These are phyloP conservation scores for Leucoma salicis DNA, from an alignment of 2,888 invertebrate genomes.

Conservation along the genomic window DNA sequence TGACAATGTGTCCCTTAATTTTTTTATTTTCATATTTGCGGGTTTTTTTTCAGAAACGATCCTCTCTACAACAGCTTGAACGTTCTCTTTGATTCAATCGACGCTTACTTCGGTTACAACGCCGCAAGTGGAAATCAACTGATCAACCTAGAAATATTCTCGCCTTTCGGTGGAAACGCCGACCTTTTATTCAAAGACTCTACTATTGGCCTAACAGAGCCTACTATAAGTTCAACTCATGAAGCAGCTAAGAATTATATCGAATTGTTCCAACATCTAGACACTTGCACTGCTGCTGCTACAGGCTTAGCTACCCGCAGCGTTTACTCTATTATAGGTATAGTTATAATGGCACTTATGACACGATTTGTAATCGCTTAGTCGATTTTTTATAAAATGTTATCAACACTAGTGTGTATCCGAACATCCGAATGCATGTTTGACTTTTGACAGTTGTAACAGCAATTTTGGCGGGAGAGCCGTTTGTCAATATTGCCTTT, in stretches of 20 bases:
- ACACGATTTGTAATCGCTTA: slow-evolving; percentile 46
- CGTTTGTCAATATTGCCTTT: not conserved
- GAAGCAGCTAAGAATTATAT: slow-evolving; percentile 80
- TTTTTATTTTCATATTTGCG: too few species aligned
- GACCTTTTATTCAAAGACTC: slow-evolving; percentile 85
- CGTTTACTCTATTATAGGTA: slow-evolving; percentile 48
- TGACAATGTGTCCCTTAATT: too few species aligned
- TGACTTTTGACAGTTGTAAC: slow-evolving; percentile 17
- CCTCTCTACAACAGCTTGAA: slow-evolving; percentile 53
- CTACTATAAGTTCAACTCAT: slow-evolving; percentile 48
- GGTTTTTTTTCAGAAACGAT: slow-evolving; percentile 52
- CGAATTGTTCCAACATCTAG: slow-evolving; percentile 74
- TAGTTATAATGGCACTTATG: slow-evolving; percentile 45
- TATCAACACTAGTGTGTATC: slow-evolving; percentile 9
- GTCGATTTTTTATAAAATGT: not conserved
- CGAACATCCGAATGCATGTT: slow-evolving; percentile 3
- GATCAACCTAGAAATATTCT: slow-evolving; percentile 81
- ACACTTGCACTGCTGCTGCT: slow-evolving; percentile 55
- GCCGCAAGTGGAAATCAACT: slow-evolving; percentile 51
- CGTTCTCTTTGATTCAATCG: slow-evolving; percentile 68
- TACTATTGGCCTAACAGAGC: slow-evolving; percentile 78
- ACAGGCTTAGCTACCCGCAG: slow-evolving; percentile 40
- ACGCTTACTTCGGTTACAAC: slow-evolving; percentile 77
- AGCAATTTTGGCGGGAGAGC: slow-evolving; percentile 27
- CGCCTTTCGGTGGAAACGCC: slow-evolving; percentile 73